Evolutionary conservation across 2,797 vertebrate species (phyloP), one percentile per base, ranked within the genome.

Genomic region (Malurus leucopterus): DNA sequence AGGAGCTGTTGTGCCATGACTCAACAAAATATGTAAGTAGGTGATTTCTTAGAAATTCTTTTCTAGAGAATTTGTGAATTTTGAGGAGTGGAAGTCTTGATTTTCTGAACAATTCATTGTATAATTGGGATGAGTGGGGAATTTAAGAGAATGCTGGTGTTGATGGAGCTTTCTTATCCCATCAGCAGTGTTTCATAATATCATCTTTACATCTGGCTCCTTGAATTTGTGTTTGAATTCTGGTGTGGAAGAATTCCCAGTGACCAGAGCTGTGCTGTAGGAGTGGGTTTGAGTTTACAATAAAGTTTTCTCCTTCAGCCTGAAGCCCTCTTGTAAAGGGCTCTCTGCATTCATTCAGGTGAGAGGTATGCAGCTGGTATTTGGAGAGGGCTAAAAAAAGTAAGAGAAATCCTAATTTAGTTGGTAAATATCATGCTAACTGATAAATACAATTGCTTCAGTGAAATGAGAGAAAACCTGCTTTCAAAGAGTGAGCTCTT

Each of bases 341-440:
- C 19, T 55, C 41, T 78, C 44, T 69, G 40, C 14, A 1, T 27
- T 70, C 3, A 6, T 43, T 89, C 9, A n/a, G 18, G 13, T 0
- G 5, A 68, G 30, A 74, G 47, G 36, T 80, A 83, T 32, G 58
- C 32, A 65, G 58, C 40, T 83, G 59, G 49, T 75, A 53, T 86
- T 72, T 90, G 24, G 26, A 73, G 65, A 88, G 32, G 15, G 51
- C 49, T 76, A 49, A 78, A 71, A 65, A 81, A 90, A 87, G 65
- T 44, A 23, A 73, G 49, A 77, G 6, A 54, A 80, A 20, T 57
- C 23, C 41, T 43, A 22, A 43, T 68, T 68, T 87, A 54, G 41
- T 53, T 83, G 67, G 26, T 75, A 91, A 65, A 38, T 77, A 65
- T 58, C 3, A 11, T 32, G 21, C 49, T 17, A 83, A 5, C 13